phyloP scores from a whole-genome alignment of 2,113 vertebrate species.

The Bujurquina vittata region DNA sequence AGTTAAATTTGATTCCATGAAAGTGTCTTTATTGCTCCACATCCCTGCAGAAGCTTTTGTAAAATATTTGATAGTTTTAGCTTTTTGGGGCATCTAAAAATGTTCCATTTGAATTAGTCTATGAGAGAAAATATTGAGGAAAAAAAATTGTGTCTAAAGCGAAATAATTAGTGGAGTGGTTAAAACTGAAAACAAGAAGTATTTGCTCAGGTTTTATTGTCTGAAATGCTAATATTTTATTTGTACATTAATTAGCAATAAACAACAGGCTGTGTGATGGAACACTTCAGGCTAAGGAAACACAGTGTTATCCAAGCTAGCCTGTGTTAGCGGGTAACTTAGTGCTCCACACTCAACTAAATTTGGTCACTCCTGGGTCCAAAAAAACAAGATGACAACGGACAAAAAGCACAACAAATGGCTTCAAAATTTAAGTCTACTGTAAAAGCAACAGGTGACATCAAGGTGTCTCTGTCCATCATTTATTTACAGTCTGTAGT shows the following conservation, averaged over 20 bases:
- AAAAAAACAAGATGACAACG: too few relatives aligned
- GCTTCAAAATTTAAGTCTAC: background rate
- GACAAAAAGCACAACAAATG: too few relatives aligned
- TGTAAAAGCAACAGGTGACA: background rate
- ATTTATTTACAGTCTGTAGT: background rate
- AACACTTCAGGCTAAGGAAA: background rate
- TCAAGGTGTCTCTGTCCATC: background rate
- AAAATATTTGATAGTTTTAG: too few relatives aligned
- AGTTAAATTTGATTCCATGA: too few relatives aligned
- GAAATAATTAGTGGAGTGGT: background rate
- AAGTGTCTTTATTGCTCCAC: too few relatives aligned
- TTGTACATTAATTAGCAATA: background rate
- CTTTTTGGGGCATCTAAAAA: too few relatives aligned
- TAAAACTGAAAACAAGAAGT: background rate
- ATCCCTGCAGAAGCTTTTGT: too few relatives aligned
- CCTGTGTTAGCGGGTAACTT: too few relatives aligned
- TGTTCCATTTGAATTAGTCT: background rate
- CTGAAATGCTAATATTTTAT: background rate
- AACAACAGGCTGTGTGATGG: background rate
- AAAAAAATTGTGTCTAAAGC: background rate
- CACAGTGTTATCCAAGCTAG: accelerated
- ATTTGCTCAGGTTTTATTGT: background rate
- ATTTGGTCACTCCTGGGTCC: background rate
- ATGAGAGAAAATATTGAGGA: accelerated
- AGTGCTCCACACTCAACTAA: too few relatives aligned